These are phyloP conservation scores for Taphrorychus bicolor DNA, from an alignment of 2,888 invertebrate genomes.

Conservation along the genomic window DNA sequence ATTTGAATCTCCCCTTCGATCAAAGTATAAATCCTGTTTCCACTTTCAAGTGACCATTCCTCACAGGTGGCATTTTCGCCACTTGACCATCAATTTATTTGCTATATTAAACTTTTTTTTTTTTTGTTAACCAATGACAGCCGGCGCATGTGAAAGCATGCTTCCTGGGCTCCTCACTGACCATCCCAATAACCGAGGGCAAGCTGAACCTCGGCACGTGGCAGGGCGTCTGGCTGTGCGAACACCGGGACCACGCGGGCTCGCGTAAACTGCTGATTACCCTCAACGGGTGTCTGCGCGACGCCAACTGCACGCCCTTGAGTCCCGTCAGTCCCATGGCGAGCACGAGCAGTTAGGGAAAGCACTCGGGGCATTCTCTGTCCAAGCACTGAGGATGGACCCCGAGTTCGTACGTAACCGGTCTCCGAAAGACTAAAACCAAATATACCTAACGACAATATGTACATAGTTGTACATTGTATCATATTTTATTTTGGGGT, in stretches of 20 bases:
- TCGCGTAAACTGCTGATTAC: slow-evolving; percentile 86
- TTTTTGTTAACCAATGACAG: slow-evolving; percentile 64
- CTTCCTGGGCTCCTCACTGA: slow-evolving; percentile 93
- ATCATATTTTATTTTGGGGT: slow-evolving; percentile 44
- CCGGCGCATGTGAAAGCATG: slow-evolving; percentile 98
- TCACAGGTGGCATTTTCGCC: too few relatives aligned
- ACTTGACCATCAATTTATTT: background rate
- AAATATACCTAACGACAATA: slow-evolving; percentile 59
- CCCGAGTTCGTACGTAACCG: slow-evolving; percentile 52
- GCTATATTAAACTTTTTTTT: background rate
- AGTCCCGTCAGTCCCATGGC: slow-evolving; percentile 86
- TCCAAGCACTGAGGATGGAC: slow-evolving; percentile 60
- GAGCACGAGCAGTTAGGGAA: slow-evolving; percentile 92
- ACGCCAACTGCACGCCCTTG: slow-evolving; percentile 85
- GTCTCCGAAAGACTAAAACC: slow-evolving; percentile 52
- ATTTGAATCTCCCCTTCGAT: too few relatives aligned
- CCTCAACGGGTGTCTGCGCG: slow-evolving; percentile 88
- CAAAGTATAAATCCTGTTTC: too few relatives aligned
- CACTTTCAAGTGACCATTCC: too few relatives aligned
- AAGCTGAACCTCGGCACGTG: slow-evolving; percentile 94
- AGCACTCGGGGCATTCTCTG: slow-evolving; percentile 63
- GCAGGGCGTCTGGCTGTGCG: slow-evolving; percentile 99
- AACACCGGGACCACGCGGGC: slow-evolving; percentile 95
- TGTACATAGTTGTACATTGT: slow-evolving; percentile 61
- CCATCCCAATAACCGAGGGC: slow-evolving; percentile 95